Evolutionary conservation across 2,113 vertebrate genomes (phyloP), one percentile per base, ranked within the genome.

Genomic region (Regulus satrapa): DNA sequence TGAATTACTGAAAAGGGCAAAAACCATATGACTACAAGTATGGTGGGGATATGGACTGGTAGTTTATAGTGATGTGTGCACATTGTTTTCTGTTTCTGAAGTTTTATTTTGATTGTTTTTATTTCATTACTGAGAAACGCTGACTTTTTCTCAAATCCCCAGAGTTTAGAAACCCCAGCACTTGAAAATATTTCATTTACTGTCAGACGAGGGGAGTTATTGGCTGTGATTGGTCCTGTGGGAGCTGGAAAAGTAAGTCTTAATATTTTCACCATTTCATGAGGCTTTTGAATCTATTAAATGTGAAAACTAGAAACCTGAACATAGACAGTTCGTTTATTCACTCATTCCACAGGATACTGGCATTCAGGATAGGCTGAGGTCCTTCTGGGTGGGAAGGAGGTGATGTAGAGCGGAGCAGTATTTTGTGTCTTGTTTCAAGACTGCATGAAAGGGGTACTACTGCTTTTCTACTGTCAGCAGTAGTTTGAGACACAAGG

Each of bases 211-310:
- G 98, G 98, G 36, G 98, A 99, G 84, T 97, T 99, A 34, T 13
- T 99, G 86, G 98, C 98, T 86, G 98, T 99, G 86, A 98, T 99
- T 64, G 99, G 99, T 91, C 99, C 99, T 14, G 99, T 99, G 71
- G 99, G 99, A 76, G 98, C 99, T 85, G 99, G 99, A 97, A 99
- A 99, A 98, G 99, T 99, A 94, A 98, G 98, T 94, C 45, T 59
- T 48, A 14, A 43, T 17, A 21, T 67, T 89, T 81, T 6, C 6
- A 25, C 5, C 6, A 5, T 83, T 85, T 32, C 14, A 2, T 26
- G 5, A 45, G 29, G 9, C 4, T 41, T 83, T 80, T 36, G 49
- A 64, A 7, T 62, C 8, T 63, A 10, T 59, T 90, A n/a, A 87
- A 74, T 2, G 7, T 43, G 32, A 49, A 83, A 83, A 54, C 14